Evolutionary conservation across 2,113 vertebrate species (phyloP).

Genomic region (Garra rufa): DNA sequence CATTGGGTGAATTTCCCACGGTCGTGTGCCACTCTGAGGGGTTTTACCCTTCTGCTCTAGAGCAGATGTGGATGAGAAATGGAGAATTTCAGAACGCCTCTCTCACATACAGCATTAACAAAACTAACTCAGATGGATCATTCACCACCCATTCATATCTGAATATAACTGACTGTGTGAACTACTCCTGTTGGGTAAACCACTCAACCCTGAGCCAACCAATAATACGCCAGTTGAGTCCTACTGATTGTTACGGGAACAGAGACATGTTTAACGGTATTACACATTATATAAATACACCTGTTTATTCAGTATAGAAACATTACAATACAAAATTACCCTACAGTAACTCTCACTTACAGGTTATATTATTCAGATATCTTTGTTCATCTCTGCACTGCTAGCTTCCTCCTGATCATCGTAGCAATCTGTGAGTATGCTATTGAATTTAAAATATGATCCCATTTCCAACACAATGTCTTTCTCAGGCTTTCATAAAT

Average conservation of each 20-base stretch:
- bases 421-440: neutral
- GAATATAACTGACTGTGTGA: neutral
- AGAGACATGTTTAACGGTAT: neutral
- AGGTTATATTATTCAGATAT: neutral
- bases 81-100: constrained; percentile 46
- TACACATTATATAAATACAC: neutral
- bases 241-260: neutral
- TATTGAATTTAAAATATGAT: neutral
- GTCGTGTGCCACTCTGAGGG: constrained; percentile 40
- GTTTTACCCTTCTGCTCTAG: constrained; percentile 49
- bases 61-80: constrained; percentile 49
- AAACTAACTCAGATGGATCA: constrained; percentile 31
- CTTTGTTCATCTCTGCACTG: neutral
- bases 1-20: neutral
- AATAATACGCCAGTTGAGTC: neutral
- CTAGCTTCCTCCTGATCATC: neutral
- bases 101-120: neutral
- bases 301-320: neutral
- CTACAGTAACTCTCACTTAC: neutral
- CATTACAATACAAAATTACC: neutral
- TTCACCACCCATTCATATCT: constrained; percentile 8
- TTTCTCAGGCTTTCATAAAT: neutral
- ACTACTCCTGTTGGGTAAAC: constrained; percentile 57
- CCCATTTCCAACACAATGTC: neutral
- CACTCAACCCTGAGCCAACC: constrained; percentile 51